Evolutionary conservation across 2,888 invertebrate genomes (phyloP).

Genomic region (Himalopsyche anomala): DNA sequence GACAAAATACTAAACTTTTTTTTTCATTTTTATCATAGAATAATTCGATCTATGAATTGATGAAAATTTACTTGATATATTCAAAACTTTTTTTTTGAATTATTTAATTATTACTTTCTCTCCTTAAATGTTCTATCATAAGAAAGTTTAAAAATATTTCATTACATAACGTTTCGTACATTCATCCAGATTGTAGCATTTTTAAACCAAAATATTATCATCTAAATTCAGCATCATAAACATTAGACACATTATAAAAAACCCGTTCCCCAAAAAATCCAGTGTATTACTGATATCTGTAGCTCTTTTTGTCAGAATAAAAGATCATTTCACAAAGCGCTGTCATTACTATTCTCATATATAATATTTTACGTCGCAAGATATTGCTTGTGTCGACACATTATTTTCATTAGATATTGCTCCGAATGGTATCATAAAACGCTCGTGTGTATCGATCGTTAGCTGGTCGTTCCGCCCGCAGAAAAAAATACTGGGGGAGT

Average conservation of each 20-base stretch:
- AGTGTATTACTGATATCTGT: background rate
- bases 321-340: background rate
- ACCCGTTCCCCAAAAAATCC: background rate
- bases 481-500: slow-evolving; percentile 9
- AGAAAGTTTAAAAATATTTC: background rate
- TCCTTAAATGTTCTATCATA: too few species aligned
- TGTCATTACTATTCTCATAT: background rate
- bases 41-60: too few species aligned
- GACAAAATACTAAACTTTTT: too few species aligned
- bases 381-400: background rate
- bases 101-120: background rate
- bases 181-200: background rate
- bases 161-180: background rate
- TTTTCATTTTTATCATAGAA: too few species aligned
- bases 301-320: background rate
- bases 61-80: too few species aligned
- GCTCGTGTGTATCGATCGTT: slow-evolving; percentile 30
- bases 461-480: slow-evolving; percentile 34
- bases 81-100: background rate
- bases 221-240: background rate
- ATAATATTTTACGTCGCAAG: background rate
- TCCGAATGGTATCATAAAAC: slow-evolving; percentile 11
- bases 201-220: background rate
- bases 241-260: background rate
- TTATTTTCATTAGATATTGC: slow-evolving; percentile 12